Evolutionary conservation across 2,797 vertebrate genomes (phyloP).

Genomic region (Oophaga sylvatica): DNA sequence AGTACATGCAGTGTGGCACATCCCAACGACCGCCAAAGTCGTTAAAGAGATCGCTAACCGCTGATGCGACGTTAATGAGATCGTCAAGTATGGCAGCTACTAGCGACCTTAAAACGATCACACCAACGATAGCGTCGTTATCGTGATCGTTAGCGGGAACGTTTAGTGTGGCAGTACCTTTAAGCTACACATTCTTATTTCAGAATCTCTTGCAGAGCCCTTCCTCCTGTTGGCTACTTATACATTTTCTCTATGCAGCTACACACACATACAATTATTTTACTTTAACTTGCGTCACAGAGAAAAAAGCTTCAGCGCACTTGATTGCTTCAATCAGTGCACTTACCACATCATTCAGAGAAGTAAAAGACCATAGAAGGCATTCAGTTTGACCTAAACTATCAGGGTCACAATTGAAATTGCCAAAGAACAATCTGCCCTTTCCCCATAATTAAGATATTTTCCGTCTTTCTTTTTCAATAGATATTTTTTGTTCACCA

Average conservation of each 20-base stretch:
- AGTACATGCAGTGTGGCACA: too few species aligned
- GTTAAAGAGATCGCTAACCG: too few species aligned
- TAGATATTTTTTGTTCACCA: constrained; percentile 9
- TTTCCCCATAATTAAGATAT: constrained; percentile 19
- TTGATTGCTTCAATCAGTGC: constrained; percentile 52
- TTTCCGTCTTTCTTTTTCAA: neutral
- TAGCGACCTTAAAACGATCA: too few species aligned
- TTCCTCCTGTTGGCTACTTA: neutral
- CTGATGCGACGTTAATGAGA: too few species aligned
- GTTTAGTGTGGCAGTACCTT: too few species aligned
- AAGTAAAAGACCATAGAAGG: constrained; percentile 25
- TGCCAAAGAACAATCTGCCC: neutral
- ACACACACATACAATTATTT: constrained; percentile 53
- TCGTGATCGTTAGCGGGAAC: too few species aligned
- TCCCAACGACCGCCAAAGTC: too few species aligned
- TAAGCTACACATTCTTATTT: neutral
- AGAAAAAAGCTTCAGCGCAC: neutral
- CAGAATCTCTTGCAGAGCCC: neutral
- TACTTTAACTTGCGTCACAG: constrained; percentile 40
- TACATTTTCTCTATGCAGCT: constrained; percentile 49
- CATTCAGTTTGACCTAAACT: constrained; percentile 26
- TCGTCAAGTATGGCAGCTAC: too few species aligned
- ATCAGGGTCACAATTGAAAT: constrained; percentile 16
- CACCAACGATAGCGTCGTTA: too few species aligned
- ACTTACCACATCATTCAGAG: constrained; percentile 38